phyloP scores from a whole-genome alignment of 2,797 vertebrate species.

The Syngnathus acus region DNA sequence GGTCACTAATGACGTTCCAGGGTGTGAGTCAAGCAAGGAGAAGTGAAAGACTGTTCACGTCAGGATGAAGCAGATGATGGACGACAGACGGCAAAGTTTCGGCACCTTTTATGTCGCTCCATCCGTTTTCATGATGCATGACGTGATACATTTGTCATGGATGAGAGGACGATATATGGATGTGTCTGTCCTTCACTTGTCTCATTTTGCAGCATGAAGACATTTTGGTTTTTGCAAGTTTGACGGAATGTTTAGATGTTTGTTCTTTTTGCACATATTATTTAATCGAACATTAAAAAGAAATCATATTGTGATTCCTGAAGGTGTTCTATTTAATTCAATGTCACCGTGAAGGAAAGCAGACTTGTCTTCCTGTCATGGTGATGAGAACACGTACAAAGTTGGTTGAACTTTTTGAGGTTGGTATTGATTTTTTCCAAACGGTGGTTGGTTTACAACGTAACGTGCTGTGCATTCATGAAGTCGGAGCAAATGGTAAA shows the following conservation, averaged over 20 bases:
- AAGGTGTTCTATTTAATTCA: conserved; percentile 48
- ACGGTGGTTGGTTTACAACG: background rate
- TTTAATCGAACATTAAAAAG: conserved; percentile 29
- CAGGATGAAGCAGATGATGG: conserved; percentile 14
- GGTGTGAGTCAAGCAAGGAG: conserved; percentile 5
- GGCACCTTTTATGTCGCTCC: conserved; percentile 13
- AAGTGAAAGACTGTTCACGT: conserved; percentile 22
- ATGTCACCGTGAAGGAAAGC: conserved; percentile 50
- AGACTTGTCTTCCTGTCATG: conserved; percentile 32
- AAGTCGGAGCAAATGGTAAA: background rate
- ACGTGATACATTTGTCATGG: conserved; percentile 25
- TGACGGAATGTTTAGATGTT: background rate
- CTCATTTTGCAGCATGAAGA: background rate
- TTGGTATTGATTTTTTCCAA: background rate
- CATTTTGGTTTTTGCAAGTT: background rate
- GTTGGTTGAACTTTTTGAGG: no score
- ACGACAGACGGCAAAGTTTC: conserved; percentile 11
- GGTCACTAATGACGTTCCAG: conserved; percentile 3
- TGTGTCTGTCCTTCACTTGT: conserved; percentile 3
- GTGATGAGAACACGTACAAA: conserved; percentile 18
- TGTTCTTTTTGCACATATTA: conserved; percentile 17
- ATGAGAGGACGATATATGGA: conserved; percentile 17
- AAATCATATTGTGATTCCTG: conserved; percentile 4
- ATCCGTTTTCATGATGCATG: conserved; percentile 6
- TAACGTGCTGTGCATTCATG: background rate